Percentiles rank a stretch among this genome's conserved stretches.
phyloP scores from a whole-genome alignment of 2,797 vertebrate species.

The Benthosema pterotum region DNA sequence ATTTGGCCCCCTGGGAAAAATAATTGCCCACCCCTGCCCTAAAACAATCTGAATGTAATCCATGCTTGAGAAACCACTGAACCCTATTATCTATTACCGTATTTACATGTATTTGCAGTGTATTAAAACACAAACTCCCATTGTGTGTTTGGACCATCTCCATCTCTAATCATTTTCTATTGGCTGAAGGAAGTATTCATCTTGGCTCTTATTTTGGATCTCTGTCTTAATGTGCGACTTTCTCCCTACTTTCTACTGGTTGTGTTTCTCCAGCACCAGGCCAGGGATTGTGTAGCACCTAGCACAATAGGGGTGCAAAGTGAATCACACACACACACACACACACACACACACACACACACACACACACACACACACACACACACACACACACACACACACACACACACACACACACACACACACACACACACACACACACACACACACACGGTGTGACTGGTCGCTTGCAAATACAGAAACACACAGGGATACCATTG shows the following conservation, averaged over 20 bases:
- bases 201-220: too few relatives aligned
- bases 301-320: constrained; percentile 5
- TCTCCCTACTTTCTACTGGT: background rate
- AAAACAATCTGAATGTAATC: too few relatives aligned
- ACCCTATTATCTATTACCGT: too few relatives aligned
- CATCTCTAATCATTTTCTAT: too few relatives aligned
- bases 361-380: background rate
- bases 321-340: background rate
- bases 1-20: too few relatives aligned
- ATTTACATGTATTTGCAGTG: background rate
- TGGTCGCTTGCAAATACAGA: too few relatives aligned
- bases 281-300: background rate
- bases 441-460: constrained; percentile 13
- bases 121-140: background rate
- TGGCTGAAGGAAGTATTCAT: too few relatives aligned
- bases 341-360: constrained; percentile 13
- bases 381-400: background rate
- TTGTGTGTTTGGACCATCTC: background rate
- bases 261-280: background rate
- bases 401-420: background rate
- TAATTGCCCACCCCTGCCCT: too few relatives aligned
- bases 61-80: too few relatives aligned
- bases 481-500: constrained; percentile 23
- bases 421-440: background rate
- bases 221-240: background rate